Evolutionary conservation across 2,797 vertebrate species (phyloP), one percentile per base, ranked within the genome.

Genomic region (Galagoides demidoff): DNA sequence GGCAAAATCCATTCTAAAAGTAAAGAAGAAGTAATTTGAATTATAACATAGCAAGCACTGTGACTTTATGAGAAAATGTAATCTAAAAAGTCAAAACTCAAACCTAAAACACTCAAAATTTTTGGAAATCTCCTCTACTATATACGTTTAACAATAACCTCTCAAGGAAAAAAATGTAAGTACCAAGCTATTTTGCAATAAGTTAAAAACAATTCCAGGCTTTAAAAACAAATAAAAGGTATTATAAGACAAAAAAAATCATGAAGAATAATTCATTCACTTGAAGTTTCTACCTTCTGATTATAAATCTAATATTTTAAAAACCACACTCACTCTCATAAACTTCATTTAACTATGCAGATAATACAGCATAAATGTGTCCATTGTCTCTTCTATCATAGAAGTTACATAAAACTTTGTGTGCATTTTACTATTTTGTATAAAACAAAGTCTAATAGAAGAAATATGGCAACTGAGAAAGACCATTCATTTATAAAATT

Each of bases 1-100:
- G 20, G 99, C 99, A 89, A 99, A 99, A 97, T 99, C 99, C 99
- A 99, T 99, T 97, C 99, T 99, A 97, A 93, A 97, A 55, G 64
- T 95, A 97, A 98, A 97, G 3, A 97, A 98, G 29, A 94, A 97
- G 90, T 12, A 3, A 82, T 95, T 45, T 97, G n/a, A 93, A 95
- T 82, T 43, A 79, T 83, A 91, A 83, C 34, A 63, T 3, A 85
- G 27, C 27, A 83, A 92, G 78, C 7, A 78, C 71, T 25, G 74
- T 68, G 20, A 55, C 5, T 77, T 57, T 39, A 92, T 22, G 77
- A 82, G 22, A 23, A 71, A 83, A 83, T 22, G n/a, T 39, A 57
- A 89, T 39, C 25, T 73, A 79, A 90, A 92, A 88, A 31, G 55
- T 94, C 25, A 43, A 76, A 45, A 74, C 49, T 90, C 63, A 96